Evolutionary conservation across 2,888 invertebrate genomes (phyloP).

Genomic region (Eupsilia transversa): DNA sequence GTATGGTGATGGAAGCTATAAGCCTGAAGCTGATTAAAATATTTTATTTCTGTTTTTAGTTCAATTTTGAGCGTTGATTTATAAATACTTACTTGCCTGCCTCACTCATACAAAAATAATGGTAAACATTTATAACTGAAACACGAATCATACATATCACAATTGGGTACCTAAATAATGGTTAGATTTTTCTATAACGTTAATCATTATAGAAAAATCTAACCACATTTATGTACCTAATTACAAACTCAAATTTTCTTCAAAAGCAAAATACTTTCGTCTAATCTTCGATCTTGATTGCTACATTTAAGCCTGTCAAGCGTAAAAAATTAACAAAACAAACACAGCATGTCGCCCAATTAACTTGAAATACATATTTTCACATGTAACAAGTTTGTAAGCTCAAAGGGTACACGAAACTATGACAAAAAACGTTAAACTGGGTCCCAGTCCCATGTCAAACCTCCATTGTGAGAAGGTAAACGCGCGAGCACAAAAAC

Average conservation of each 20-base stretch:
- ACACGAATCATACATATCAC: constrained; percentile 8
- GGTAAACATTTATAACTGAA: constrained; percentile 15
- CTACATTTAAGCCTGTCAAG: constrained; percentile 48
- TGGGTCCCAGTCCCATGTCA: constrained; percentile 65
- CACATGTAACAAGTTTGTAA: constrained; percentile 54
- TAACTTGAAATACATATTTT: constrained; percentile 59
- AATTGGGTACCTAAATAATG: no score
- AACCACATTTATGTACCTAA: constrained; percentile 42
- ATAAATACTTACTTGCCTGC: constrained; percentile 9
- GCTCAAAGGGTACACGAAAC: constrained; percentile 58
- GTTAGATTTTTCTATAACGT: no score
- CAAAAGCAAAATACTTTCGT: constrained; percentile 24
- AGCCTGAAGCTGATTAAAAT: constrained; percentile 27
- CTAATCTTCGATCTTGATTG: constrained; percentile 59
- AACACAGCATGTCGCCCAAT: constrained; percentile 67
- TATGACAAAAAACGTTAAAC: constrained; percentile 59
- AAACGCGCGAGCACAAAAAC: constrained; percentile 56
- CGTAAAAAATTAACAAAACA: constrained; percentile 65
- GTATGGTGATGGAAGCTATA: constrained; percentile 29
- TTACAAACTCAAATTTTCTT: constrained; percentile 31
- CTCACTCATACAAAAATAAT: neutral
- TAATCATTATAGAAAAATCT: constrained; percentile 26
- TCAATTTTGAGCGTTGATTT: constrained; percentile 30
- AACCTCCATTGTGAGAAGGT: constrained; percentile 54
- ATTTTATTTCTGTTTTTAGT: constrained; percentile 24